Percentiles rank a stretch among this genome's conserved stretches.
These are phyloP conservation scores for Dicyrtomina minuta DNA, from an alignment of 2,888 invertebrate genomes.

Conservation along the genomic window DNA sequence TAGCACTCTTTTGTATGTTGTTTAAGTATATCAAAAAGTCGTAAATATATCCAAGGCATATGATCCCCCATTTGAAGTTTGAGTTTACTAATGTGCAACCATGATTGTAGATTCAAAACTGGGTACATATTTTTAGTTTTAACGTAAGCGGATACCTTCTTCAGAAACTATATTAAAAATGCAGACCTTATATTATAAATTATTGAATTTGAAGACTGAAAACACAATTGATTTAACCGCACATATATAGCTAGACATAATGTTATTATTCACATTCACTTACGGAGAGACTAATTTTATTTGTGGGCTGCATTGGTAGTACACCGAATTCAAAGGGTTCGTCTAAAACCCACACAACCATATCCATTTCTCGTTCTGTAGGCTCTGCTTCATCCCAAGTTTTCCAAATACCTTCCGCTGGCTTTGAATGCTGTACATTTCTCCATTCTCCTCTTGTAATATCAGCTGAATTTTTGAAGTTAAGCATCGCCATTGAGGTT, in stretches of 20 bases:
- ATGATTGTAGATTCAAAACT: constrained; percentile 34
- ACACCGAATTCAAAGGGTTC: constrained; percentile 47
- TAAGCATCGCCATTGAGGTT: constrained; percentile 4
- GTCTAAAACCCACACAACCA: constrained; percentile 41
- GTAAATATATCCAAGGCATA: constrained; percentile 36
- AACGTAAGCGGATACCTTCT: constrained; percentile 14
- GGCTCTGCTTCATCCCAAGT: not conserved
- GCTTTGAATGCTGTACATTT: not conserved
- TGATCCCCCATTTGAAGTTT: constrained; percentile 39
- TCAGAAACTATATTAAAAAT: constrained; percentile 1
- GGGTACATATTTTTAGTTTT: constrained; percentile 38
- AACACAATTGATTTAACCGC: not conserved
- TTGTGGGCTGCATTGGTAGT: constrained; percentile 34
- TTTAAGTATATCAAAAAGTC: constrained; percentile 37
- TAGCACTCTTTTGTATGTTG: constrained; percentile 10
- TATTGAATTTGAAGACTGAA: not conserved
- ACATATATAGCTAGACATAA: not conserved
- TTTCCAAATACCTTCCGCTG: not conserved
- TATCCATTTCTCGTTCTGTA: not conserved
- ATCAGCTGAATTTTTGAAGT: not conserved
- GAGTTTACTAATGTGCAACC: constrained; percentile 40
- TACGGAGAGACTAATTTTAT: constrained; percentile 37
- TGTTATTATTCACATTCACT: not conserved
- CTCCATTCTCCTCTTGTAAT: not conserved
- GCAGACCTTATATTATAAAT: not conserved